Conservation (phyloP, 2,888 invertebrate genomes). For the Nebria salina region DNA sequence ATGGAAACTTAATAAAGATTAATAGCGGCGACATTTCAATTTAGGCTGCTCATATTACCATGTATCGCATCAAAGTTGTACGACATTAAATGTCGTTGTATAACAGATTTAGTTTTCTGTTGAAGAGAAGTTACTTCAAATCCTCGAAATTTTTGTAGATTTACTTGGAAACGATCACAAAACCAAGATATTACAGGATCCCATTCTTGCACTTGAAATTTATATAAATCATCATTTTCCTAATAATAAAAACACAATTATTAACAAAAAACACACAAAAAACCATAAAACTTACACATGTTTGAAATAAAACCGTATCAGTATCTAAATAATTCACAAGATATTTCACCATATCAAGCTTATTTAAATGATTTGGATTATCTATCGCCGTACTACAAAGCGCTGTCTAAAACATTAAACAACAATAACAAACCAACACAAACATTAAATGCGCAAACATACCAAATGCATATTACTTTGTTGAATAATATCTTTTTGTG, state of each 20-base stretch:
- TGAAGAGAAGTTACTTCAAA: conserved; percentile 76
- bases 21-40: too few species aligned
- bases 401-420: conserved; percentile 58
- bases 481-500: conserved; percentile 80
- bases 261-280: conserved; percentile 24
- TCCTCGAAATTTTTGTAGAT: conserved; percentile 75
- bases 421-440: too few species aligned
- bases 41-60: conserved; percentile 66
- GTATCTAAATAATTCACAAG: conserved; percentile 83
- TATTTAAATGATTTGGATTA: conserved; percentile 85
- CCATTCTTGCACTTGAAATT: conserved; percentile 86
- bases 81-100: conserved; percentile 82
- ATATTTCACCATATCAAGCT: conserved; percentile 79
- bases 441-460: conserved; percentile 47
- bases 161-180: conserved; percentile 79
- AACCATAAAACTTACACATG: conserved; percentile 67
- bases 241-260: conserved; percentile 55
- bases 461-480: conserved; percentile 91
- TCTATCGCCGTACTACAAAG: conserved; percentile 91
- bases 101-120: conserved; percentile 71
- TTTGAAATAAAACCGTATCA: conserved; percentile 83
- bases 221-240: conserved; percentile 81
- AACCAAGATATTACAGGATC: conserved; percentile 91
- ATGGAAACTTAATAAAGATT: too few species aligned
- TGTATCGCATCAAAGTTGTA: conserved; percentile 83